Evolutionary conservation across 2,113 vertebrate species (phyloP).

Genomic region (Mola mola): DNA sequence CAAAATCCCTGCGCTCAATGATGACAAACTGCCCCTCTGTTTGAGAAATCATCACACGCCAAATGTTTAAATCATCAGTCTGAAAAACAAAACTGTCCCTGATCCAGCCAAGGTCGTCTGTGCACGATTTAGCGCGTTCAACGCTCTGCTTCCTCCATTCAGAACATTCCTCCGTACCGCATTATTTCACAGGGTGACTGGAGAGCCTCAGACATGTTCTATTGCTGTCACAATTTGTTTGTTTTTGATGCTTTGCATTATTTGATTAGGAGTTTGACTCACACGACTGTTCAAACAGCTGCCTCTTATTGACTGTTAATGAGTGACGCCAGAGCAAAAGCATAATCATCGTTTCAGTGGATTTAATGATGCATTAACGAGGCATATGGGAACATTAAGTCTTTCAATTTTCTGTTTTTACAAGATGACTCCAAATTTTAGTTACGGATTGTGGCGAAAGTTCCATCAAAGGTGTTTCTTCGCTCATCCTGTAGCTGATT

Average conservation of each 20-base stretch:
- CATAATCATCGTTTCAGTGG: constrained; percentile 8
- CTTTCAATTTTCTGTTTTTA: constrained; percentile 11
- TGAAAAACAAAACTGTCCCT: no score
- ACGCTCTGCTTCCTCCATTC: neutral
- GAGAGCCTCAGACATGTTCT: neutral
- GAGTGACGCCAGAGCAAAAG: constrained; percentile 22
- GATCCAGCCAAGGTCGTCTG: no score
- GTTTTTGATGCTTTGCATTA: constrained; percentile 25
- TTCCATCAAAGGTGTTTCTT: no score
- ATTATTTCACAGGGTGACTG: neutral
- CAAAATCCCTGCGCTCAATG: neutral
- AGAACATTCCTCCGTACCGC: neutral
- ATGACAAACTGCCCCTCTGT: no score
- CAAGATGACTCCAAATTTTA: no score
- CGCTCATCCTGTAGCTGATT: no score
- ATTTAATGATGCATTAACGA: constrained; percentile 49
- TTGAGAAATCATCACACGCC: no score
- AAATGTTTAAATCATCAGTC: no score
- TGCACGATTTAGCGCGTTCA: neutral
- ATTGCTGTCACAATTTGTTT: neutral
- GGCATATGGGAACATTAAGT: constrained; percentile 24
- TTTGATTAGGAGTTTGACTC: no score
- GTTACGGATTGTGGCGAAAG: no score
- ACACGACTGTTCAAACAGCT: constrained; percentile 32
- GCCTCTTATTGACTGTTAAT: constrained; percentile 31